These are phyloP conservation scores for Bemisia tabaci DNA, from an alignment of 1,140 invertebrate genomes.

Conservation along the genomic window DNA sequence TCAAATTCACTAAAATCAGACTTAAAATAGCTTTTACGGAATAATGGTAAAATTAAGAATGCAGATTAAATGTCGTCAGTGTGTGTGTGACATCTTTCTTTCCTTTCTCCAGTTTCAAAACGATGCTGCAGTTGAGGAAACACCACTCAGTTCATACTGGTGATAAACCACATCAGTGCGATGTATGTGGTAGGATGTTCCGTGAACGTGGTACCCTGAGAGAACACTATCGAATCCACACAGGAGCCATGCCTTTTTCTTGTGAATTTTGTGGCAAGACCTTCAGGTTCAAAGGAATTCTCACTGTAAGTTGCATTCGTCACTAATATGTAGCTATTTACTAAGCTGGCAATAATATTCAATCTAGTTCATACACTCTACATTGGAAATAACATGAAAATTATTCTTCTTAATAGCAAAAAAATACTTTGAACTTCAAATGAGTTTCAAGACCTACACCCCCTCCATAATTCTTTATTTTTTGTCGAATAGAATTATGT, in stretches of 20 bases:
- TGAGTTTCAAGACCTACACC: too few species aligned
- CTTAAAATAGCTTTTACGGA: too few species aligned
- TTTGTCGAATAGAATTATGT: conserved; percentile 2
- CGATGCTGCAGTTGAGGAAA: conserved; percentile 35
- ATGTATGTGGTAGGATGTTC: conserved; percentile 56
- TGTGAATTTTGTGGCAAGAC: conserved; percentile 56
- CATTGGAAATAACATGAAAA: too few species aligned
- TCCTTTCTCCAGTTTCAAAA: conserved; percentile 43
- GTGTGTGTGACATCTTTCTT: too few species aligned
- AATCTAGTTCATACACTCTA: too few species aligned
- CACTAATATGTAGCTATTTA: neutral
- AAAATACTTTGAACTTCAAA: too few species aligned
- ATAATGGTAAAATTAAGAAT: too few species aligned
- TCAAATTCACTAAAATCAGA: too few species aligned
- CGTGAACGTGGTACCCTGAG: conserved; percentile 43
- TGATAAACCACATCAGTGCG: conserved; percentile 58
- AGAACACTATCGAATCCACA: conserved; percentile 56
- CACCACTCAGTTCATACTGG: conserved; percentile 50
- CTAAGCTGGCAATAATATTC: neutral
- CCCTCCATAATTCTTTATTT: conserved; percentile 1
- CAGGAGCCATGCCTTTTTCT: conserved; percentile 66
- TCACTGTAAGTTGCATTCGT: conserved; percentile 19
- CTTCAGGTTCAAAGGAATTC: conserved; percentile 42
- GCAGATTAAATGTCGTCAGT: too few species aligned
- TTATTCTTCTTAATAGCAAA: too few species aligned